Conservation (phyloP, 2,888 invertebrate genomes). For the Spodoptera littoralis region DNA sequence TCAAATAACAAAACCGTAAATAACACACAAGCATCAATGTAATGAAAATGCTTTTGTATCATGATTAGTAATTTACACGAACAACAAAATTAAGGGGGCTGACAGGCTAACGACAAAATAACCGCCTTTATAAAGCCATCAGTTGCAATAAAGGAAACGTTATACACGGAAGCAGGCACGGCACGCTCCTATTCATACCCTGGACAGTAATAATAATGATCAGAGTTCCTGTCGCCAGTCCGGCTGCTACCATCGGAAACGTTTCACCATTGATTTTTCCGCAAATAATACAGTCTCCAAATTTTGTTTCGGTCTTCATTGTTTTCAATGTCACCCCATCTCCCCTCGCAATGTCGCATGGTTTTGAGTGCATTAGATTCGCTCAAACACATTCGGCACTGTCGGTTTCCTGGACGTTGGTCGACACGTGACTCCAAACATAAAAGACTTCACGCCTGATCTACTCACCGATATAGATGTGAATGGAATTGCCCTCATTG, state of each 20-base stretch:
- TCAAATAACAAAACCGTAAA: too few species aligned
- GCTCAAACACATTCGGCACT: conserved; percentile 82
- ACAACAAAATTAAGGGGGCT: conserved; percentile 67
- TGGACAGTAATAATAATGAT: conserved; percentile 85
- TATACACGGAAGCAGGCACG: conserved; percentile 72
- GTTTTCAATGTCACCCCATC: conserved; percentile 66
- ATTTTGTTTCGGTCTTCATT: conserved; percentile 67
- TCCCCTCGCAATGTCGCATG: conserved; percentile 75
- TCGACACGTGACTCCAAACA: conserved; percentile 85
- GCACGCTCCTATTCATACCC: conserved; percentile 76
- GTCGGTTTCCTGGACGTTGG: conserved; percentile 83
- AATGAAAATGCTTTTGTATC: conserved; percentile 24
- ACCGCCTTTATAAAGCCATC: conserved; percentile 82
- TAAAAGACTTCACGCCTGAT: conserved; percentile 87
- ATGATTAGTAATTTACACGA: conserved; percentile 53
- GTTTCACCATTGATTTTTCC: conserved; percentile 87
- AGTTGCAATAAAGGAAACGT: conserved; percentile 73
- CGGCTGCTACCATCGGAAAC: conserved; percentile 79
- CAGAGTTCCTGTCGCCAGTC: conserved; percentile 79
- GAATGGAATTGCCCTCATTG: conserved; percentile 87
- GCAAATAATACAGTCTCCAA: conserved; percentile 82
- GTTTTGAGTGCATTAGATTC: conserved; percentile 87
- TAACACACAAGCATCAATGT: neutral
- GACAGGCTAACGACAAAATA: conserved; percentile 77
- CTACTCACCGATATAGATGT: conserved; percentile 79